Evolutionary conservation across 2,797 vertebrate genomes (phyloP), one percentile per base, ranked within the genome.

Genomic region (Sebastiscus albofasciatus): DNA sequence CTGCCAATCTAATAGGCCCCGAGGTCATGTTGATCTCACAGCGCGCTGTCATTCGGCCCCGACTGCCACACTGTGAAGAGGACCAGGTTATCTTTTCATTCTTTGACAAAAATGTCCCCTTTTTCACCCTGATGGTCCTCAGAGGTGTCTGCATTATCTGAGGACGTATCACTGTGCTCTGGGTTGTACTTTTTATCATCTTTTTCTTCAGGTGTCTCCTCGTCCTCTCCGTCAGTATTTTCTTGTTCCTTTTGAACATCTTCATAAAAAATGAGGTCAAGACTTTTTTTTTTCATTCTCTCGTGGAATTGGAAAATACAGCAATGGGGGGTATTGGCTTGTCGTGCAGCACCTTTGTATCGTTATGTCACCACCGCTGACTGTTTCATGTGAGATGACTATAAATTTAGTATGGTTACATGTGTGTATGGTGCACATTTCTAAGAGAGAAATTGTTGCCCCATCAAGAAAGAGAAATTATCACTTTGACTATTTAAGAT

Each of bases 61-160:
- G 36, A 22, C 65, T 60, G 77, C 75, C 67, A 64, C 27, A 29
- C 10, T 8, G 61, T 61, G 22, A 78, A 74, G 62, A 66, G 16
- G 58, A 67, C 58, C 18, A 27, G 34, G 77, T 87, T 85, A 86
- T 87, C 78, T 79, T 77, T 88, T 82, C n/a, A 71, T 58, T 74
- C 72, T 56, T 56, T 24, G 10, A 65, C 33, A 81, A 66, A 82
- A 77, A 10, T 46, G 33, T 83, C 61, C n/a, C 56, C 61, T 42
- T 52, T 68, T 84, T 90, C 78, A 81, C 46, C 75, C 67, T 7
- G 20, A 59, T 77, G 60, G 54, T 75, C 72, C 58, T 73, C 52
- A 56, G 60, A n/a, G 78, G 52, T 26, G 34, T 83, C 72, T 49
- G 18, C 29, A 77, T 61, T 68, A 77, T 84, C 56, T 67, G 42